Base-by-base conservation (phyloP, 1,140 invertebrate genomes). In the Ladona fulva region DNA sequence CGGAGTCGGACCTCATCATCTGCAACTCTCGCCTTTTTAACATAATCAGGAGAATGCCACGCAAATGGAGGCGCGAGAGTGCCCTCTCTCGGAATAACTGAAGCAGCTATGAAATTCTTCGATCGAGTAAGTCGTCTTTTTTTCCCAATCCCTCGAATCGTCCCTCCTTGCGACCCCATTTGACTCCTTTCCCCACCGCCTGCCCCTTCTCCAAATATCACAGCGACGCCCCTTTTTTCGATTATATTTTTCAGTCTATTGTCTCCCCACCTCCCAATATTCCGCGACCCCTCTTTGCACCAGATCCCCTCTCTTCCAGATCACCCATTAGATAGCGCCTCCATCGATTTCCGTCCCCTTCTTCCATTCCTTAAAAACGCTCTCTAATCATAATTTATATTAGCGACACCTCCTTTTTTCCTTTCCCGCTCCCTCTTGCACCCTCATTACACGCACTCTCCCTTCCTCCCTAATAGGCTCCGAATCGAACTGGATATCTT, bases 301-400 rank as follows among this genome's bases (percentile, higher is more conserved):
- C 44, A 52, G 44, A 52, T 11, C 10, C 44, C 44, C 44, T 52
- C 44, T 16, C 12, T 12, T 66, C 52, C 52, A 66, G 52, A 66
- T 66, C 52, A 16, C 52, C 52, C 52, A 66, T 66, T 66, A 66
- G 52, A 66, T 66, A 66, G 52, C 1, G 1, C 52, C 12, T 22
- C 52, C 16, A 66, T 66, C 14, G 52, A 66, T 22, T 66, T 66
- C 3, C 52, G 52, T 6, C n/a, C 52, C 52, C n/a, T 22, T 19
- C 44, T 19, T 19, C 44, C 44, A 19, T 11, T 19, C 52, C 52
- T 66, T 66, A 66, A 66, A 66, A 66, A 66, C 52, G 52, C n/a
- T 66, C 52, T 22, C n/a, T 66, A 66, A 66, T 66, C 52, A 66
- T 66, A 66, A 66, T 66, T 66, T 66, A 66, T 66, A 66, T 66